Conservation (phyloP, 1,140 invertebrate genomes). For the Procambarus clarkii region DNA sequence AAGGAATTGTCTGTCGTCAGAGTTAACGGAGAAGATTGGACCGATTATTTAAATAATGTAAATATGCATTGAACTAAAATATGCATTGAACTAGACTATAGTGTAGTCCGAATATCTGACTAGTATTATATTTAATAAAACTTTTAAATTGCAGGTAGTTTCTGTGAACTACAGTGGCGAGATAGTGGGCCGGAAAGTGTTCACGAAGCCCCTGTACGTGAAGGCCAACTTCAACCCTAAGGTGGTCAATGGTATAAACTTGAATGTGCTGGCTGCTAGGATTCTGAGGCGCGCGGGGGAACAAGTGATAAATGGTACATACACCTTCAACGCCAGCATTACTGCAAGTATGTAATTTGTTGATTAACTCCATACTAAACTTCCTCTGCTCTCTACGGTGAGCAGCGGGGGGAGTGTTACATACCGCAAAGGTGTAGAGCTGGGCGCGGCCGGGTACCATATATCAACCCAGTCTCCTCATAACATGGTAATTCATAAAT, state of each 20-base stretch:
- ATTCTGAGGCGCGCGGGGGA: not conserved
- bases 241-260: not conserved
- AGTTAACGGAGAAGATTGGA: slow-evolving; percentile 45
- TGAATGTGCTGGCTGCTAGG: not conserved
- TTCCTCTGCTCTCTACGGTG: too few relatives aligned
- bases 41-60: slow-evolving; percentile 23
- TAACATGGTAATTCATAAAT: too few relatives aligned
- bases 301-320: not conserved
- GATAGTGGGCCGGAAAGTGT: slow-evolving; percentile 10
- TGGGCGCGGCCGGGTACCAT: too few relatives aligned
- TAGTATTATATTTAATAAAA: not conserved
- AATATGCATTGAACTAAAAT: not conserved
- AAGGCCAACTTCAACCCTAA: not conserved
- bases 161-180: not conserved
- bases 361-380: too few relatives aligned
- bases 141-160: slow-evolving; percentile 12
- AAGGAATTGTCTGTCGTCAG: not conserved
- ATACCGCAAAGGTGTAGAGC: too few relatives aligned
- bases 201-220: not conserved
- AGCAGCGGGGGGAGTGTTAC: too few relatives aligned
- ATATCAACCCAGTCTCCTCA: too few relatives aligned
- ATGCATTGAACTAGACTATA: not conserved
- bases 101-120: too few relatives aligned
- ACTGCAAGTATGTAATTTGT: slow-evolving; percentile 2
- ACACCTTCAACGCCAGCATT: slow-evolving; percentile 14